A percentile compares a stretch with the other conserved stretches of the same genome.
Evolutionary conservation across 2,888 invertebrate species (phyloP).

Genomic region (Cryptus armator): DNA sequence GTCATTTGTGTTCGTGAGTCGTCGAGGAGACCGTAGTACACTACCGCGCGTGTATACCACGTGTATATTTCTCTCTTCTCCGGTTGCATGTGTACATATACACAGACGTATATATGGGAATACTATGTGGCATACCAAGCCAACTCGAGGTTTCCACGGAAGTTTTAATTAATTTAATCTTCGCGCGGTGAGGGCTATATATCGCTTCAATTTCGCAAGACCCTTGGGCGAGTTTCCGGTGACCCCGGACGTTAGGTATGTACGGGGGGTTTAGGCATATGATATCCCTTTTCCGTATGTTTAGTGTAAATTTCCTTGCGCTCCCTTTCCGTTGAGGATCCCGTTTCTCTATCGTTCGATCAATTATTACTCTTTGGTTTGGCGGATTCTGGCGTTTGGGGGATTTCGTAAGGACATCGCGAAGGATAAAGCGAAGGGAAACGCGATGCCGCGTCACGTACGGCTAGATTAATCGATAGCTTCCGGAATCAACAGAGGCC

Average conservation of each 20-base stretch:
- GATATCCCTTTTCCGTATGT: not conserved
- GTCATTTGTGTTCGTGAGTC: slow-evolving; percentile 29
- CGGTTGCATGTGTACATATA: not conserved
- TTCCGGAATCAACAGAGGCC: not conserved
- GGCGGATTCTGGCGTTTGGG: slow-evolving; percentile 22
- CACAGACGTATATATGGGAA: not conserved
- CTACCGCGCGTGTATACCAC: not conserved
- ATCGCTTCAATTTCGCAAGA: slow-evolving; percentile 45
- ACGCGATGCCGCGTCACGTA: slow-evolving; percentile 43
- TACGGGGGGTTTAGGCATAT: not conserved
- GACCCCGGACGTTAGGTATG: not conserved
- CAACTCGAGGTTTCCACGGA: slow-evolving; percentile 43
- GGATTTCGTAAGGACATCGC: not conserved
- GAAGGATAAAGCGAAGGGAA: slow-evolving; percentile 11
- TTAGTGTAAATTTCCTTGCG: not conserved
- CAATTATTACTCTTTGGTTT: slow-evolving; percentile 42
- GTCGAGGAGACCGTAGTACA: not conserved
- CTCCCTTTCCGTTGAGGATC: not conserved
- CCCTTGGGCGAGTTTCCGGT: slow-evolving; percentile 37
- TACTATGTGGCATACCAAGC: not conserved
- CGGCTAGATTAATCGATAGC: slow-evolving; percentile 47
- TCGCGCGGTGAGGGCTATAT: slow-evolving; percentile 9
- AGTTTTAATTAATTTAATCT: slow-evolving; percentile 64
- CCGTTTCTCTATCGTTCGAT: slow-evolving; percentile 7
- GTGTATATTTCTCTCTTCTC: not conserved